Evolutionary conservation across 2,888 invertebrate species (phyloP).

Genomic region (Mellilla xanthometata): DNA sequence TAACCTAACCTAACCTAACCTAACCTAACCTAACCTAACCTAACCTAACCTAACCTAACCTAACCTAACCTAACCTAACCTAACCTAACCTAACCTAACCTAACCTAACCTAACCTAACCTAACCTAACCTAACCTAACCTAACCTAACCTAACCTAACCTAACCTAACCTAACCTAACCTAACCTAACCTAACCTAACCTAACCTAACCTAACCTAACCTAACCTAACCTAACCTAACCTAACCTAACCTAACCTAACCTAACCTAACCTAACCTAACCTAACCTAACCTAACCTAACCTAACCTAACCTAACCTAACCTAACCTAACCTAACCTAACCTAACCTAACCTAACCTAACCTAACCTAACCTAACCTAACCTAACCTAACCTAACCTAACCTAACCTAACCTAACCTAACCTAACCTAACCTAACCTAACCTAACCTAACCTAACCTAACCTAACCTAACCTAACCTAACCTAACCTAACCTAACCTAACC

Average conservation of each 20-base stretch:
- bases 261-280: slow-evolving; percentile 17
- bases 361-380: slow-evolving; percentile 23
- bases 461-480: slow-evolving; percentile 30
- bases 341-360: slow-evolving; percentile 25
- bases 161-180: slow-evolving; percentile 17
- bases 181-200: slow-evolving; percentile 17
- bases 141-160: slow-evolving; percentile 17
- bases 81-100: slow-evolving; percentile 20
- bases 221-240: slow-evolving; percentile 17
- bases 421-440: slow-evolving; percentile 25
- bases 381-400: slow-evolving; percentile 24
- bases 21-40: slow-evolving; percentile 28
- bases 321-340: slow-evolving; percentile 21
- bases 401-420: slow-evolving; percentile 27
- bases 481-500: slow-evolving; percentile 33
- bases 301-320: slow-evolving; percentile 15
- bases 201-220: slow-evolving; percentile 17
- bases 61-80: slow-evolving; percentile 17
- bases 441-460: slow-evolving; percentile 30
- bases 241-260: slow-evolving; percentile 17
- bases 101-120: slow-evolving; percentile 17
- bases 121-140: slow-evolving; percentile 12
- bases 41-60: slow-evolving; percentile 17
- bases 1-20: slow-evolving; percentile 26
- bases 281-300: slow-evolving; percentile 13